These are phyloP conservation scores for Sphaerodactylus townsendi DNA, from an alignment of 2,113 vertebrate species.

Conservation along the genomic window DNA sequence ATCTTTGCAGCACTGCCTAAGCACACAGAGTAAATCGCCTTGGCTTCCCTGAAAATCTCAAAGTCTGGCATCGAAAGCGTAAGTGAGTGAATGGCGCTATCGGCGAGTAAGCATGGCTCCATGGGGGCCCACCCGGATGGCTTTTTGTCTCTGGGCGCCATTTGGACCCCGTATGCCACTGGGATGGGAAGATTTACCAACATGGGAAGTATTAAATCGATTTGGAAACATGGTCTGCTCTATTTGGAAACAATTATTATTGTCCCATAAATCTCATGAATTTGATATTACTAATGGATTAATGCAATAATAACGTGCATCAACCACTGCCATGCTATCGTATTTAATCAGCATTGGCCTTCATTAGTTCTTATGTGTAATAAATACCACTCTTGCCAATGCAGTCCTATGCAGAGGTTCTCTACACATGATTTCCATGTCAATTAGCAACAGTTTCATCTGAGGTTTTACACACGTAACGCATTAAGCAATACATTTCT, in stretches of 20 bases:
- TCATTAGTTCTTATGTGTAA: background rate
- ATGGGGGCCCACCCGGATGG: too few relatives aligned
- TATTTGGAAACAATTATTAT: background rate
- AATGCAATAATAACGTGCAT: background rate
- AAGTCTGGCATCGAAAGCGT: too few relatives aligned
- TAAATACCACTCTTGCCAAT: slow-evolving; percentile 18
- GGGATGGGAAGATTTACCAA: background rate
- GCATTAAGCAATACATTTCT: too few relatives aligned
- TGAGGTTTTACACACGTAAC: background rate
- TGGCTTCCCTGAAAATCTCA: too few relatives aligned
- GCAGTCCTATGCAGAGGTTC: background rate
- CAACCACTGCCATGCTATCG: background rate
- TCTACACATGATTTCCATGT: too few relatives aligned
- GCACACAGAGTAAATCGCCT: too few relatives aligned
- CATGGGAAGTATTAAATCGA: background rate
- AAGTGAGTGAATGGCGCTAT: too few relatives aligned
- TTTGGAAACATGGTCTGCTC: background rate
- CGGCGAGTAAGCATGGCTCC: too few relatives aligned
- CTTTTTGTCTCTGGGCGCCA: too few relatives aligned
- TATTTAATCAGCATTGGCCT: background rate
- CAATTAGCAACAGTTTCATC: background rate
- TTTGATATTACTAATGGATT: background rate
- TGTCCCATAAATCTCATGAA: background rate
- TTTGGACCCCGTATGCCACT: too few relatives aligned
- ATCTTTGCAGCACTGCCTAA: too few relatives aligned